phyloP scores from a whole-genome alignment of 1,140 invertebrate genomes.

The Drosophila bocqueti region DNA sequence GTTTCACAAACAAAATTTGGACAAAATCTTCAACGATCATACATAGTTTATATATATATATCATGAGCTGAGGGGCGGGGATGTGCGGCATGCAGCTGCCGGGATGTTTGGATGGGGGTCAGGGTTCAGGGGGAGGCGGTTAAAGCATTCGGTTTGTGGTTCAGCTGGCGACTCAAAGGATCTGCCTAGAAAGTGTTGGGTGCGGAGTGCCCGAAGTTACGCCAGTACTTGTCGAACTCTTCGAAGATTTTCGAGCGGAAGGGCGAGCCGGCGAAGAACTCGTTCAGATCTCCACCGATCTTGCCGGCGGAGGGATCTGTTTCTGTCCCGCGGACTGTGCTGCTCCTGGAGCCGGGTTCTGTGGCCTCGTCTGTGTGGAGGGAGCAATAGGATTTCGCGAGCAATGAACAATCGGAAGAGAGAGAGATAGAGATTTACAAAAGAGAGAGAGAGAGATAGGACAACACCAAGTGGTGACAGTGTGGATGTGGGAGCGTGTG shows the following conservation, averaged over 20 bases:
- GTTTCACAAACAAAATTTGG: conserved; percentile 56
- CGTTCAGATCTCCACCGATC: conserved; percentile 60
- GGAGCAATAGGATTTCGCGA: conserved; percentile 42
- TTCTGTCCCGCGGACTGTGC: conserved; percentile 21
- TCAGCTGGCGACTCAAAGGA: conserved; percentile 48
- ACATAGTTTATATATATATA: conserved; percentile 27
- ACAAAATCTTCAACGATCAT: conserved; percentile 17
- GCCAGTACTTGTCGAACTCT: conserved; percentile 83
- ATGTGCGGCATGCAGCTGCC: conserved; percentile 63
- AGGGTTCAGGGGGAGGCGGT: neutral
- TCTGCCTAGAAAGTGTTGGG: conserved; percentile 53
- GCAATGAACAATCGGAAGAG: conserved; percentile 51
- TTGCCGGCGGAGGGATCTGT: conserved; percentile 34
- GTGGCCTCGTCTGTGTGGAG: conserved; percentile 68
- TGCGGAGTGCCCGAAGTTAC: conserved; percentile 67
- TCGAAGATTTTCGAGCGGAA: conserved; percentile 77
- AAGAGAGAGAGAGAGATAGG: conserved; percentile 37
- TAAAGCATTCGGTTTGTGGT: conserved; percentile 62
- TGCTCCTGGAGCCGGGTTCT: conserved; percentile 36
- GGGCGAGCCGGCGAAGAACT: conserved; percentile 75
- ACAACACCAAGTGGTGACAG: conserved; percentile 37
- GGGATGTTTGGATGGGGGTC: neutral
- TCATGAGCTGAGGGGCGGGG: conserved; percentile 21
- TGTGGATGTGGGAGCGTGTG: conserved; percentile 12
- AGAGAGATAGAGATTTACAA: conserved; percentile 41